A percentile compares a stretch with the other conserved stretches of the same genome.
Evolutionary conservation across 2,797 vertebrate genomes (phyloP).

Genomic region (Champsocephalus gunnari): DNA sequence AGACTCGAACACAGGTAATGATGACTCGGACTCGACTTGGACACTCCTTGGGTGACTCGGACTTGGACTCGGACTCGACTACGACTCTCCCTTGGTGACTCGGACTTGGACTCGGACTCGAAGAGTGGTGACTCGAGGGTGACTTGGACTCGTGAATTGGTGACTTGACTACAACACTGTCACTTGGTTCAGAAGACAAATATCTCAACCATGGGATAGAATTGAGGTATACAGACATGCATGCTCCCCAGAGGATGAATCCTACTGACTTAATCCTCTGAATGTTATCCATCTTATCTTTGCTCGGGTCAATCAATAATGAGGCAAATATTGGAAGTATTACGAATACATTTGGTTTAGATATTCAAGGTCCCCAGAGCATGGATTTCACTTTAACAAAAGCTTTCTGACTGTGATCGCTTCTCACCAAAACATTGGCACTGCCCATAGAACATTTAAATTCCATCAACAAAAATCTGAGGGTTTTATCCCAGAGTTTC

Average conservation of each 20-base stretch:
- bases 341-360: not conserved
- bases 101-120: no score
- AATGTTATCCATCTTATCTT: not conserved
- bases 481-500: not conserved
- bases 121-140: no score
- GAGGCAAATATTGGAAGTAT: not conserved
- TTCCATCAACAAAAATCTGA: not conserved
- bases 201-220: not conserved
- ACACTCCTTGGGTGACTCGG: no score
- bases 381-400: not conserved
- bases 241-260: not conserved
- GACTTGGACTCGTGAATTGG: no score
- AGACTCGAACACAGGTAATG: no score
- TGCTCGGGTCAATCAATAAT: not conserved
- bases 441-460: not conserved
- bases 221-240: not conserved
- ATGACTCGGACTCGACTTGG: no score
- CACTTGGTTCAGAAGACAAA: constrained; percentile 2
- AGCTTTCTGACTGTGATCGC: not conserved
- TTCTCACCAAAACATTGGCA: not conserved
- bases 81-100: no score
- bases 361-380: not conserved
- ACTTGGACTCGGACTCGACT: no score
- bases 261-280: no score
- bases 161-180: no score